Conservation (phyloP, 2,113 vertebrate genomes). For the Raja brachyura region DNA sequence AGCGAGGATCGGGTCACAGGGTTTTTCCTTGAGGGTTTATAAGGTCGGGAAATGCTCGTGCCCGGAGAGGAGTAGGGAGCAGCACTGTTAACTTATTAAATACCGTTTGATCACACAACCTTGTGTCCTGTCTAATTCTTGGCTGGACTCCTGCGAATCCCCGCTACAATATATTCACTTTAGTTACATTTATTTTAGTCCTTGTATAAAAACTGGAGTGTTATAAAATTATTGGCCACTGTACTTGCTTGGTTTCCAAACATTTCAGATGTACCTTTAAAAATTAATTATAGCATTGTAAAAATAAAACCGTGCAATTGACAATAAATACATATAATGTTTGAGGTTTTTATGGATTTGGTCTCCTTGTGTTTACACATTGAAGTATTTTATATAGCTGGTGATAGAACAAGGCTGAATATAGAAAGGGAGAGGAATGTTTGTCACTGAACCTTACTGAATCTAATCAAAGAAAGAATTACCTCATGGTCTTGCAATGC, state of each 20-base stretch:
- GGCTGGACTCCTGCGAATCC: no score
- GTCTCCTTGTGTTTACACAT: conserved; percentile 30
- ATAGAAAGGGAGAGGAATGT: conserved; percentile 62
- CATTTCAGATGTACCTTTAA: conserved; percentile 16
- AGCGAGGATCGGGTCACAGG: no score
- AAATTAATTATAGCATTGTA: conserved; percentile 30
- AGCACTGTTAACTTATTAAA: no score
- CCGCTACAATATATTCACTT: neutral
- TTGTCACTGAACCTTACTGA: conserved; percentile 68
- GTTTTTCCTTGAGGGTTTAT: no score
- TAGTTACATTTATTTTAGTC: neutral
- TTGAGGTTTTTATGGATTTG: conserved; percentile 45
- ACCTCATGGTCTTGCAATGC: conserved; percentile 77
- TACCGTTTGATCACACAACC: no score
- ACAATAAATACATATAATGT: conserved; percentile 14
- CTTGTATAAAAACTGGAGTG: neutral
- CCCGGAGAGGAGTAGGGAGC: no score
- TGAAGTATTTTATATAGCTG: conserved; percentile 43
- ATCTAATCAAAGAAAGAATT: conserved; percentile 77
- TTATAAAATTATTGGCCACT: neutral
- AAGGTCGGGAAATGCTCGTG: no score
- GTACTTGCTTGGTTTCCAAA: neutral
- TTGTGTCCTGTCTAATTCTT: no score
- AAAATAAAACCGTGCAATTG: conserved; percentile 15
- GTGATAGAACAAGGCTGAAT: conserved; percentile 53